These are phyloP conservation scores for Cotesia typhae DNA, from an alignment of 1,140 invertebrate genomes.

Conservation along the genomic window DNA sequence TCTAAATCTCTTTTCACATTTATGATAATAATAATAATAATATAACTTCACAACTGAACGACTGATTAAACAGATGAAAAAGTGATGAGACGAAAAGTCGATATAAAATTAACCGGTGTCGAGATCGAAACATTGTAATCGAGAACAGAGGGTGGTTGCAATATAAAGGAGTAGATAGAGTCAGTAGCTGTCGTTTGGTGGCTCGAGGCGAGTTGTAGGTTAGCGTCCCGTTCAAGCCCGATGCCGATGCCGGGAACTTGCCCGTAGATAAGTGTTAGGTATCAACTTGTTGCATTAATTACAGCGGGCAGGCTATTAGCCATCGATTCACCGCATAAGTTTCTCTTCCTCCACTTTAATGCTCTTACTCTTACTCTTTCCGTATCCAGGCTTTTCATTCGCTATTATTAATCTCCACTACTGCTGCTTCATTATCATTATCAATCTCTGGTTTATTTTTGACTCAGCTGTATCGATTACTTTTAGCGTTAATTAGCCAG, in stretches of 20 bases:
- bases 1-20: no score
- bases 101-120: slow-evolving; percentile 29
- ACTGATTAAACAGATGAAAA: no score
- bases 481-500: no score
- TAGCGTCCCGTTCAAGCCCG: slow-evolving; percentile 47
- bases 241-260: slow-evolving; percentile 38
- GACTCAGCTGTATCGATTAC: neutral
- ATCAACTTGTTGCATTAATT: slow-evolving; percentile 68
- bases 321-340: slow-evolving; percentile 61
- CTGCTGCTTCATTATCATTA: neutral
- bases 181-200: slow-evolving; percentile 34
- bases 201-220: slow-evolving; percentile 36
- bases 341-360: slow-evolving; percentile 52
- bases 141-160: slow-evolving; percentile 29
- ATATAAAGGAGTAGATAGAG: slow-evolving; percentile 29
- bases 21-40: no score
- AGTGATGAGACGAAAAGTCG: slow-evolving; percentile 9
- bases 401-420: slow-evolving; percentile 38
- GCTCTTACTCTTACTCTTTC: slow-evolving; percentile 44
- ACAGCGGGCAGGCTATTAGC: slow-evolving; percentile 61
- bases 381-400: neutral
- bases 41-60: no score
- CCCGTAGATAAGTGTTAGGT: slow-evolving; percentile 60
- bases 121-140: neutral
- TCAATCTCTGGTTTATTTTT: slow-evolving; percentile 19